Evolutionary conservation across 2,113 vertebrate genomes (phyloP).

Genomic region (Neodon shergylaensis): DNA sequence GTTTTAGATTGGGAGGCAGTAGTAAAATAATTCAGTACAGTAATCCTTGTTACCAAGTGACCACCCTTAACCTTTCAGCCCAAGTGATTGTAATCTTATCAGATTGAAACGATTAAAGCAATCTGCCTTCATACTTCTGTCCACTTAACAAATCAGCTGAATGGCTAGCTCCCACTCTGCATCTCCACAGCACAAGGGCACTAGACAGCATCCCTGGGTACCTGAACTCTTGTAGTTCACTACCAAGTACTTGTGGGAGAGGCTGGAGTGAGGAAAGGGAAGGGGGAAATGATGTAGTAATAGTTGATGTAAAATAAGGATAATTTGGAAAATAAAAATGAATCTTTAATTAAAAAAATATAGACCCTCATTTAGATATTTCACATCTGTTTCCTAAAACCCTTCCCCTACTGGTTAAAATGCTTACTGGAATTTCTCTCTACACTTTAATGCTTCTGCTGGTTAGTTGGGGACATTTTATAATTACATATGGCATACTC

Average conservation of each 20-base stretch:
- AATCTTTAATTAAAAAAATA: background rate
- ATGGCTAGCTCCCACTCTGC: background rate
- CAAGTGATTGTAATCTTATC: background rate
- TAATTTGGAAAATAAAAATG: background rate
- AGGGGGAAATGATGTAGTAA: too few relatives aligned
- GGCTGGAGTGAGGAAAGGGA: background rate
- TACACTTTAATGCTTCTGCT: background rate
- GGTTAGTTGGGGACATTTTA: background rate
- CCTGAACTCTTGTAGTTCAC: background rate
- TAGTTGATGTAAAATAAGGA: background rate
- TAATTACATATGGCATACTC: background rate
- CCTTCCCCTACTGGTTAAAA: background rate
- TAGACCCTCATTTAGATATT: background rate
- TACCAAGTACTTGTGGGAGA: background rate
- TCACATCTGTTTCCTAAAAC: background rate
- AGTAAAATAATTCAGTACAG: background rate
- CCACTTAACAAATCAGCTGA: background rate
- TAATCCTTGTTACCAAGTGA: background rate
- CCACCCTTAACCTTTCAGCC: background rate
- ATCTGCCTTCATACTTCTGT: background rate
- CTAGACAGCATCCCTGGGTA: background rate
- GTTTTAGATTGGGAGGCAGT: background rate
- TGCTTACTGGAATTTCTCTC: slow-evolving; percentile 1
- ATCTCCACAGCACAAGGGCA: background rate
- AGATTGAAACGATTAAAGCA: background rate